Conservation (phyloP, 2,113 vertebrate genomes). For the Sturnus vulgaris region DNA sequence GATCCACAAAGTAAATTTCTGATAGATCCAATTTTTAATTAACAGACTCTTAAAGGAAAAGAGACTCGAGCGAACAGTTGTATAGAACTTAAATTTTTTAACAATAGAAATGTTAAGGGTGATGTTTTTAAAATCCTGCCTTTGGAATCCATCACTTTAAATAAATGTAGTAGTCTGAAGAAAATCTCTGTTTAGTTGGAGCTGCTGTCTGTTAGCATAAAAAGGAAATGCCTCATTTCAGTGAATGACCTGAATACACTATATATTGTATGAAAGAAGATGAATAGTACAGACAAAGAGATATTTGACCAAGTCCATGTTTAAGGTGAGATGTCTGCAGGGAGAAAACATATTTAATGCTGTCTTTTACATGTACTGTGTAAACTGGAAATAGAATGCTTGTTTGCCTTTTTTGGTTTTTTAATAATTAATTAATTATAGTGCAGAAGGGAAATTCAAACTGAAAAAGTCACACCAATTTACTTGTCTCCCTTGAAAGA, state of each 20-base stretch:
- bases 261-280: not conserved
- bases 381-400: not conserved
- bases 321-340: not conserved
- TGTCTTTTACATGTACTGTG: not conserved
- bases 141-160: not conserved
- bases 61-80: not conserved
- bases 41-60: not conserved
- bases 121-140: not conserved
- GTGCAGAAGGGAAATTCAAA: not conserved
- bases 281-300: not conserved
- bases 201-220: not conserved
- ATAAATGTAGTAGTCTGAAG: not conserved
- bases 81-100: not conserved
- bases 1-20: not conserved
- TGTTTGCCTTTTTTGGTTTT: not conserved
- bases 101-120: not conserved
- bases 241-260: not conserved
- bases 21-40: not conserved
- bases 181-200: not conserved
- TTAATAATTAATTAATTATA: not conserved
- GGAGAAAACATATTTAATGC: not conserved
- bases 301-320: not conserved
- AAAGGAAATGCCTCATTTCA: not conserved
- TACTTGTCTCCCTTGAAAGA: not conserved
- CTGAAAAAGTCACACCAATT: not conserved